Evolutionary conservation across 2,888 invertebrate genomes (phyloP).

Genomic region (Drosophila barbarae): DNA sequence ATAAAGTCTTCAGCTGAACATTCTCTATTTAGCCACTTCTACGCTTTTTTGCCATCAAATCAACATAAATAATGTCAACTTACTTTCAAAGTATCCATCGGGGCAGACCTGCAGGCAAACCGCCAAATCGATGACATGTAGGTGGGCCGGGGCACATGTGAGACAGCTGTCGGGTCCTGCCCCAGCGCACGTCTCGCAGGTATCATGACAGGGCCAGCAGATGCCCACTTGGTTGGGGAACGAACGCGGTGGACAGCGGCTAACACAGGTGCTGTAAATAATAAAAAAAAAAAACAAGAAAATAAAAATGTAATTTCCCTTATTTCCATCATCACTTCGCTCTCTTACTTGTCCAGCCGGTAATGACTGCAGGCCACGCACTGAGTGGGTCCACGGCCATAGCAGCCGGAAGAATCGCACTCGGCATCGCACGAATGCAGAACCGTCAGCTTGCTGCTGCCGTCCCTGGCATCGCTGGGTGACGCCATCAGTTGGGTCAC

Average conservation of each 20-base stretch:
- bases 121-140: slow-evolving; percentile 90
- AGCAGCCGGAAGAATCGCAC: slow-evolving; percentile 92
- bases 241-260: slow-evolving; percentile 90
- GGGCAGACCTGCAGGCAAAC: slow-evolving; percentile 94
- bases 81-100: slow-evolving; percentile 92
- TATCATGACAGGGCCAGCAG: slow-evolving; percentile 93
- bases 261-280: slow-evolving; percentile 87
- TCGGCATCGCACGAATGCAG: slow-evolving; percentile 85
- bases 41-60: not conserved
- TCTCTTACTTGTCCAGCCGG: slow-evolving; percentile 87
- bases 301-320: not conserved
- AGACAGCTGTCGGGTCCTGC: slow-evolving; percentile 92
- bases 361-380: slow-evolving; percentile 91
- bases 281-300: not conserved
- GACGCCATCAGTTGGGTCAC: slow-evolving; percentile 64
- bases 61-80: slow-evolving; percentile 53
- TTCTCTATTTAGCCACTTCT: not conserved
- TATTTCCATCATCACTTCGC: slow-evolving; percentile 57
- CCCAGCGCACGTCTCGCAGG: slow-evolving; percentile 93
- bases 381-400: slow-evolving; percentile 90
- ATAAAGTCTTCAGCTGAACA: not conserved
- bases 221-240: slow-evolving; percentile 89
- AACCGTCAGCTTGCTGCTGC: slow-evolving; percentile 75
- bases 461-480: slow-evolving; percentile 16
- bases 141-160: slow-evolving; percentile 90